Conservation (phyloP, 92 coral and sea anemone genomes). For the Umimayanthus kanabou region DNA sequence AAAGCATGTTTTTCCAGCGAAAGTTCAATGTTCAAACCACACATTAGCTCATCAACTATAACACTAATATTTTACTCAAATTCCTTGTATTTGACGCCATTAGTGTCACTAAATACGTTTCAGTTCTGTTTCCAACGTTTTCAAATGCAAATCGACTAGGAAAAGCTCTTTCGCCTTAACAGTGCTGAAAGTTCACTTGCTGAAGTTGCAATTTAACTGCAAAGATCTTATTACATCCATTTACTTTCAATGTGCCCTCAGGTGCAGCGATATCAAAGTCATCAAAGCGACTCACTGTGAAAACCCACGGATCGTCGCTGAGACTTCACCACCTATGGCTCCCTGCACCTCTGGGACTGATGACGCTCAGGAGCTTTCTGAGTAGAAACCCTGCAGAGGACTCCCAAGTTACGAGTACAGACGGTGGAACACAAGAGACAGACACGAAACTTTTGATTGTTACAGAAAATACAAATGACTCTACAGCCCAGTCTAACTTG, state of each 20-base stretch:
- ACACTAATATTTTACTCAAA: too few relatives aligned
- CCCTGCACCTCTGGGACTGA: slow-evolving; percentile 73
- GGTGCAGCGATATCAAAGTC: slow-evolving; percentile 78
- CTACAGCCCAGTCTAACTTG: neutral
- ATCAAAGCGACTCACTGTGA: slow-evolving; percentile 55
- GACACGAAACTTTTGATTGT: neutral
- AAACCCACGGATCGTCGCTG: slow-evolving; percentile 84
- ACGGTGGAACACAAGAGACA: neutral
- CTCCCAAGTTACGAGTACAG: neutral
- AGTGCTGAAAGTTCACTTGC: too few relatives aligned
- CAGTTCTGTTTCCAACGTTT: too few relatives aligned
- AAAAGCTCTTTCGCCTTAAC: too few relatives aligned
- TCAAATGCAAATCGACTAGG: too few relatives aligned
- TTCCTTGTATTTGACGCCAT: too few relatives aligned
- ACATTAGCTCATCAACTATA: too few relatives aligned
- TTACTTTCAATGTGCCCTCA: slow-evolving; percentile 4
- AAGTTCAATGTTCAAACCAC: too few relatives aligned
- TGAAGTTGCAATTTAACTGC: too few relatives aligned
- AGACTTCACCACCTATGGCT: slow-evolving; percentile 87
- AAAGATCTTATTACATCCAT: neutral
- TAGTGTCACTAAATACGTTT: too few relatives aligned
- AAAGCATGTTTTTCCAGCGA: too few relatives aligned
- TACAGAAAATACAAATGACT: neutral
- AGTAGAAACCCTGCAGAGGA: neutral
- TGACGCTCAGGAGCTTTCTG: slow-evolving; percentile 20